Evolutionary conservation across 2,888 invertebrate species (phyloP).

Genomic region (Microctonus hyperodae): DNA sequence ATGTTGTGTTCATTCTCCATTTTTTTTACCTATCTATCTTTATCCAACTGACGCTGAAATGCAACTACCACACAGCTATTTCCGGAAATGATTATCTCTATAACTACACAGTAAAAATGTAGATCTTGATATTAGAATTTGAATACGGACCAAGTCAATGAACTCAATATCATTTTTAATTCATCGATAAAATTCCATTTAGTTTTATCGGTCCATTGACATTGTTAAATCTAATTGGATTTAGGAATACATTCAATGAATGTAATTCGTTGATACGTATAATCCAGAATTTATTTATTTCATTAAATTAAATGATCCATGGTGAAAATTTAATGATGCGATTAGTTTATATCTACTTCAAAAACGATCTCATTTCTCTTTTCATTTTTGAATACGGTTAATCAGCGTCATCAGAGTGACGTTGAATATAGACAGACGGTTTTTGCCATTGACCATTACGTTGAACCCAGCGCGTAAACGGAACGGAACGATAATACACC

Average conservation of each 20-base stretch:
- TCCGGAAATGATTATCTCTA: not conserved
- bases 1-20: constrained; percentile 39
- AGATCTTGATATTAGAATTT: not conserved
- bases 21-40: constrained; percentile 26
- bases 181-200: not conserved
- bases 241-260: not conserved
- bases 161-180: not conserved
- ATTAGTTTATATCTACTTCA: not conserved
- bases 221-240: not conserved
- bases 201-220: not conserved
- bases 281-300: not conserved
- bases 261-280: not conserved
- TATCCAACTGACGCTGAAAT: not conserved
- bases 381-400: not conserved
- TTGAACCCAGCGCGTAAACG: constrained; percentile 1
- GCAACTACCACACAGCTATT: not conserved
- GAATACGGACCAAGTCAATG: not conserved
- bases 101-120: not conserved
- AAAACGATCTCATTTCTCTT: too few relatives aligned
- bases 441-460: not conserved
- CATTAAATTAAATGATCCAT: too few relatives aligned
- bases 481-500: constrained; percentile 4
- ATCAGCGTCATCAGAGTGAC: not conserved
- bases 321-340: not conserved
- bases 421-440: not conserved